Conservation (phyloP, 2,888 invertebrate species). For the Drosophila formosana region DNA sequence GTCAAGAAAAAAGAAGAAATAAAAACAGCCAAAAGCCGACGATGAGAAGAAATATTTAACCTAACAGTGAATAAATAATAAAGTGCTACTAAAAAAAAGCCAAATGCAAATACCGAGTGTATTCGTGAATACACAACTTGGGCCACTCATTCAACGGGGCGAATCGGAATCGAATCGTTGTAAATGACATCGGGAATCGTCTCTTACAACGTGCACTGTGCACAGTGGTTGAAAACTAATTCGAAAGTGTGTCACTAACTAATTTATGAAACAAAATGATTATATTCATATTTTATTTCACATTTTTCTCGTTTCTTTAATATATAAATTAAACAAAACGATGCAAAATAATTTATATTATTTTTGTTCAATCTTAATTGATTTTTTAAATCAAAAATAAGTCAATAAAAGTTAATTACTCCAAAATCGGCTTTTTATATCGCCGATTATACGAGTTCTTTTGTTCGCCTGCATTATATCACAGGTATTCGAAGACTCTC, state of each 20-base stretch:
- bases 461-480: background rate
- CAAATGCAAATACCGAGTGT: conserved; percentile 40
- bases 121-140: conserved; percentile 12
- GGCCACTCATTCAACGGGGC: background rate
- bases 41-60: conserved; percentile 29
- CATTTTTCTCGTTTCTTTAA: background rate
- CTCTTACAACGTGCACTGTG: background rate
- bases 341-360: too few species aligned
- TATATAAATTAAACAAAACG: too few species aligned
- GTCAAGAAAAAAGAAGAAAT: conserved; percentile 66
- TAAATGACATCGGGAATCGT: conserved; percentile 1
- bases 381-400: too few species aligned
- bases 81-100: conserved; percentile 55
- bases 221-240: conserved; percentile 2
- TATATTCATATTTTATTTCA: background rate
- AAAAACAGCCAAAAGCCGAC: conserved; percentile 20
- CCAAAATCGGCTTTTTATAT: too few species aligned
- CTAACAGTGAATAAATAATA: conserved; percentile 76
- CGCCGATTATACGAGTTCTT: background rate
- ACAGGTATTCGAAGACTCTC: background rate
- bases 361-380: too few species aligned
- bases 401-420: too few species aligned
- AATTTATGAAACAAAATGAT: background rate
- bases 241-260: background rate
- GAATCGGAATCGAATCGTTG: conserved; percentile 12